Evolutionary conservation across 2,888 invertebrate species (phyloP).

Genomic region (Drosophila maculinotata): DNA sequence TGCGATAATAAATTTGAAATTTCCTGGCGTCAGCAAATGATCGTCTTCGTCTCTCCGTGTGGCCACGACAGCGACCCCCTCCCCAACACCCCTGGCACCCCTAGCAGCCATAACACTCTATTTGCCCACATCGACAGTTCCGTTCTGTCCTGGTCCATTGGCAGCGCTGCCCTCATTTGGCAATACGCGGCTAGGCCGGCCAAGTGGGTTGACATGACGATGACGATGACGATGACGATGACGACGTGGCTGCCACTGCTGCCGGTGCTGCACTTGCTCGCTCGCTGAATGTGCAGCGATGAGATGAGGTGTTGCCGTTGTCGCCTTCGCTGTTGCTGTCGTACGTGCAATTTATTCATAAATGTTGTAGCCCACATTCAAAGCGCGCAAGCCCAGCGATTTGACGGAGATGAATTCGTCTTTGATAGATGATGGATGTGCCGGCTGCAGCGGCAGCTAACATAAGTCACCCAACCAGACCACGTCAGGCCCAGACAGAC

Average conservation of each 20-base stretch:
- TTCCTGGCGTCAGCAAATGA: constrained; percentile 81
- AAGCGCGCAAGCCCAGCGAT: constrained; percentile 68
- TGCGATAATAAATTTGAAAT: constrained; percentile 84
- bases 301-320: constrained; percentile 36
- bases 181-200: constrained; percentile 52
- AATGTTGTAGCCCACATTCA: constrained; percentile 77
- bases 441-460: constrained; percentile 81
- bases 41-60: constrained; percentile 55
- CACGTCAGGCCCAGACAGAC: constrained; percentile 13
- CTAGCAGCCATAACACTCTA: background rate
- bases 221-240: constrained; percentile 27
- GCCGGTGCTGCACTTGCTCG: constrained; percentile 35
- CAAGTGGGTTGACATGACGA: constrained; percentile 59
- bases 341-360: constrained; percentile 83
- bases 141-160: constrained; percentile 20
- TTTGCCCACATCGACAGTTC: background rate
- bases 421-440: constrained; percentile 82
- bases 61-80: constrained; percentile 22
- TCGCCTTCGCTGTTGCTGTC: constrained; percentile 50
- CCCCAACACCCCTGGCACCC: background rate
- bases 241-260: constrained; percentile 30
- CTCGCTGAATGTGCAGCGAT: constrained; percentile 14
- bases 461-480: constrained; percentile 76
- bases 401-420: constrained; percentile 82
- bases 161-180: constrained; percentile 31